Conservation (phyloP, 2,113 vertebrate species). For the Motacilla tschutschensis region DNA sequence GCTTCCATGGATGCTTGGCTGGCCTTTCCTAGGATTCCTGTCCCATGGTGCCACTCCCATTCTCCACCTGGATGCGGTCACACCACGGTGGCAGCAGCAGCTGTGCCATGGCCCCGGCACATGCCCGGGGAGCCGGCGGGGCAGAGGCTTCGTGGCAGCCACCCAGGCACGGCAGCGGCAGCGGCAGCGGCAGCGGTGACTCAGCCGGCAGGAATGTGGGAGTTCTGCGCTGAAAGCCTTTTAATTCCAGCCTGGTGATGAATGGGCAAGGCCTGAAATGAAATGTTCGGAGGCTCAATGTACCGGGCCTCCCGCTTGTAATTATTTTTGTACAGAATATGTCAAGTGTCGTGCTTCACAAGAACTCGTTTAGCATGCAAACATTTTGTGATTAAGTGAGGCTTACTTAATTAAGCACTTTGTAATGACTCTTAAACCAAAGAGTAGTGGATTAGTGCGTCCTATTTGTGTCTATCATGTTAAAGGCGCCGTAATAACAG, state of each 20-base stretch:
- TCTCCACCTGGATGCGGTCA: rapidly evolving
- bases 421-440: conserved; percentile 78
- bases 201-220: conserved; percentile 67
- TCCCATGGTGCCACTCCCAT: rapidly evolving
- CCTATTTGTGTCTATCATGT: conserved; percentile 49
- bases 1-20: rapidly evolving
- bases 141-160: background rate
- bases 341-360: conserved; percentile 72
- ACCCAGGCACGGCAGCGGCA: background rate
- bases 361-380: conserved; percentile 75
- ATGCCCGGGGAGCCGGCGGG: rapidly evolving
- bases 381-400: conserved; percentile 80
- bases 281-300: conserved; percentile 49
- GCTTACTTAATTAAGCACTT: conserved; percentile 82
- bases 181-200: conserved; percentile 22
- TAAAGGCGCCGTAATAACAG: conserved; percentile 34
- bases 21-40: rapidly evolving
- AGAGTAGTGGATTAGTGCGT: conserved; percentile 70
- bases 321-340: conserved; percentile 73
- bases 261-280: conserved; percentile 60
- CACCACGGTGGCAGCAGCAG: background rate
- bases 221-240: conserved; percentile 59
- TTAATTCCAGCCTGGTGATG: conserved; percentile 64
- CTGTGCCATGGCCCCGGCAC: background rate
- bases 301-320: conserved; percentile 49